Base-by-base conservation (phyloP, 30 jellyfish, hydroid and myxozoan genomes). In the Phacellophora camtschatica region DNA sequence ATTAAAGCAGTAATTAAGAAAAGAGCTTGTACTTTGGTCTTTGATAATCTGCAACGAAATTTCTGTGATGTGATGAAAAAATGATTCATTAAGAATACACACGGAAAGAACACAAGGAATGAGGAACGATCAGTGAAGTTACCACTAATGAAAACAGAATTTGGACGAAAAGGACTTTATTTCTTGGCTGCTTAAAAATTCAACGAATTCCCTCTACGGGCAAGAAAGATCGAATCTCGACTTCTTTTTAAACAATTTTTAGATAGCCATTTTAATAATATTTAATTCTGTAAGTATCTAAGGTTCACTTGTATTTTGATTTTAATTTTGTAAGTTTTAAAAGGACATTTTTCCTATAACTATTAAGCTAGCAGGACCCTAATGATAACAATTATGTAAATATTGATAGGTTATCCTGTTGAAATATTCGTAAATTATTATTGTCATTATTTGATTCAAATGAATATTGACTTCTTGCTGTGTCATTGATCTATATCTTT, bases 271-370 rank as follows among this genome's bases (percentile, higher is more conserved):
- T 77, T 57, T 62, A 56, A 59, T 43, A 30, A 77, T 20, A 19
- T 59, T 77, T 56, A 31, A 77, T 77, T 58, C 71, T 77, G 82
- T 58, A 77, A 77, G 70, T 65, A 59, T 77, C 82, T 58, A 25
- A 77, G 18, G 28, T 37, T 49, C 56, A 10, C 34, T 39, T 58
- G 15, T 16, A 7, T 36, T n/a, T n/a, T n/a, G n/a, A n/a, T n/a
- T n/a, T n/a, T n/a, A n/a, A n/a, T n/a, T 32, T 53, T 33, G n/a
- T 33, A 16, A 25, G 41, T 56, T 55, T n/a, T n/a, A n/a, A n/a
- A n/a, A n/a, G n/a, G n/a, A n/a, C n/a, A n/a, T n/a, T n/a, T n/a
- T n/a, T n/a, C n/a, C n/a, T 27, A 68, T 42, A 42, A 68, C 19
- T 32, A 9, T 68, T 15, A 15, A 46, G 1, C 39, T 16, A 27